Percentiles rank a stretch among this genome's conserved stretches.
phyloP scores from a whole-genome alignment of 2,797 vertebrate genomes.

The Pelochelys cantorii region DNA sequence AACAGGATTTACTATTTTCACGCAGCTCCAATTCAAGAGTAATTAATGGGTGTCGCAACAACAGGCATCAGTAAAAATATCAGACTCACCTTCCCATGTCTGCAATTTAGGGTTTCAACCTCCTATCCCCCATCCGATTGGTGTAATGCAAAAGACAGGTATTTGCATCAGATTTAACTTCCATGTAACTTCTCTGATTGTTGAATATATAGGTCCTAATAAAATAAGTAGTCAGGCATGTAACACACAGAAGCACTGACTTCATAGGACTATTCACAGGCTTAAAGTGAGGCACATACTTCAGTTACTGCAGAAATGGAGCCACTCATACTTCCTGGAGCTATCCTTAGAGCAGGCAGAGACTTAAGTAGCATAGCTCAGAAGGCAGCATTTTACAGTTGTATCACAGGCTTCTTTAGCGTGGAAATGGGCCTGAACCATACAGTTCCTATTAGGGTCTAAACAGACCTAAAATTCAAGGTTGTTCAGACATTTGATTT shows the following conservation, averaged over 20 bases:
- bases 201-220: background rate
- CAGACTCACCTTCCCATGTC: background rate
- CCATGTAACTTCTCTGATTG: background rate
- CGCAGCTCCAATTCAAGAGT: background rate
- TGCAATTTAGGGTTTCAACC: background rate
- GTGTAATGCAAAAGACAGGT: background rate
- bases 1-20: background rate
- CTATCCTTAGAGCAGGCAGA: background rate
- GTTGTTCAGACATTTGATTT: background rate
- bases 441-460: background rate
- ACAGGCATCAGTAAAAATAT: background rate
- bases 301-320: background rate
- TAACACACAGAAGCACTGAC: background rate
- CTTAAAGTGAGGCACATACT: background rate
- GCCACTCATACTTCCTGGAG: background rate
- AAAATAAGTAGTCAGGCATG: too few relatives aligned
- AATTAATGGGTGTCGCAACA: too few relatives aligned
- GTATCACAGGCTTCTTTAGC: background rate
- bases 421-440: background rate
- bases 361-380: background rate
- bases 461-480: background rate
- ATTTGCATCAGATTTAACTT: background rate
- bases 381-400: background rate
- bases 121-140: background rate
- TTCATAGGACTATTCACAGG: background rate